Evolutionary conservation across 1,140 invertebrate genomes (phyloP), one percentile per base, ranked within the genome.

Genomic region (Formica selysi): DNA sequence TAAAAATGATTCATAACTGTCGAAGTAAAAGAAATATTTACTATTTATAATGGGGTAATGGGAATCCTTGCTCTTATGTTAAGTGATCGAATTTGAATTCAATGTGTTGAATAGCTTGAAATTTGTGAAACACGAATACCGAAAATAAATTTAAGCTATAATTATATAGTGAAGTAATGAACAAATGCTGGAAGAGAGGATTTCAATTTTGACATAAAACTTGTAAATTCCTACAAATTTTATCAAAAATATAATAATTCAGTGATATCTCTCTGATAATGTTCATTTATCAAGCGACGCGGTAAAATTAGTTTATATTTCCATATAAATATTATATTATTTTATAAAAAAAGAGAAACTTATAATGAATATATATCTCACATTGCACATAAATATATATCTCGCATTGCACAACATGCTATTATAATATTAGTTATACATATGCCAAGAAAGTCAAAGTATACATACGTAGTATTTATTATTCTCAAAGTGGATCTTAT

Each of bases 1-100:
- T 61, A 22, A 44, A 36, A 73, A 19, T 38, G 36, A 83, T 73
- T 48, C 61, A 44, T 61, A 80, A 81, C 22, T 81, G 41, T 83
- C 54, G 29, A 83, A 80, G 64, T 57, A 80, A 70, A 80, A 73
- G 54, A 83, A 73, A 38, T 83, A 83, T 81, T 61, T 54, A 81
- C 26, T 83, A 83, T 83, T 83, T 83, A 83, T 80, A 81, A 73
- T 68, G 68, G 76, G 88, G 88, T 89, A 89, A 86, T 74, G 85
- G 87, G 85, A 85, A 89, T 89, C 84, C 88, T 89, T 89, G 88
- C 71, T 89, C 85, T 89, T 89, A 89, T 26, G 74, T 89, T 89
- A 89, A 89, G 78, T 62, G 62, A 81, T 89, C 73, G 70, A 78
- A 89, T 73, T 89, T 89, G 67, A 86, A 89, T 89, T 86, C 64